Evolutionary conservation across 2,888 invertebrate species (phyloP).

Genomic region (Caenorhabditis japonica): DNA sequence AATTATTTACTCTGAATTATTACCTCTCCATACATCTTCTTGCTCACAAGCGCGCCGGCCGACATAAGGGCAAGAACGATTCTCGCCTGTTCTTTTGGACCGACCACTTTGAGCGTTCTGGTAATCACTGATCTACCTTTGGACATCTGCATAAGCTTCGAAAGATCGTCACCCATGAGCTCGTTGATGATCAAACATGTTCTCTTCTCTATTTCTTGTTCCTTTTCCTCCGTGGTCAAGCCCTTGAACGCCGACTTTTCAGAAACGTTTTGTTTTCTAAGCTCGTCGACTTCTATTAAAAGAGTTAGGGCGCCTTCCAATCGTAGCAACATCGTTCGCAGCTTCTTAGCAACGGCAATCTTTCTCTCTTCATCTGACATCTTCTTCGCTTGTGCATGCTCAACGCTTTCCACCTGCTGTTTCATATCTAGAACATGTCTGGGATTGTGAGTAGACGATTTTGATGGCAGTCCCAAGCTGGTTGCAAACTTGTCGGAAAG

Average conservation of each 20-base stretch:
- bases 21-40: slow-evolving; percentile 43
- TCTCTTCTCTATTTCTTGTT: slow-evolving; percentile 25
- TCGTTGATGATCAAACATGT: slow-evolving; percentile 44
- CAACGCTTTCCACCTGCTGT: slow-evolving; percentile 27
- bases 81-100: slow-evolving; percentile 42
- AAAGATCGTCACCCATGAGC: slow-evolving; percentile 53
- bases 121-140: slow-evolving; percentile 53
- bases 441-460: slow-evolving; percentile 62
- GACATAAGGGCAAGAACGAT: slow-evolving; percentile 37
- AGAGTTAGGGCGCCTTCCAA: slow-evolving; percentile 67
- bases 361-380: slow-evolving; percentile 43
- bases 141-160: slow-evolving; percentile 50
- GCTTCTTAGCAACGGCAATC: slow-evolving; percentile 57
- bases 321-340: slow-evolving; percentile 69
- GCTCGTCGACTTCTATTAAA: slow-evolving; percentile 68
- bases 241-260: slow-evolving; percentile 33
- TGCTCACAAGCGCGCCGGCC: slow-evolving; percentile 37
- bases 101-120: slow-evolving; percentile 41
- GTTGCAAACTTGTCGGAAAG: slow-evolving; percentile 53
- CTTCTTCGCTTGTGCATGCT: slow-evolving; percentile 22
- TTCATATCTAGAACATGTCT: slow-evolving; percentile 65
- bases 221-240: slow-evolving; percentile 42
- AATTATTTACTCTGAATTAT: neutral
- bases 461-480: slow-evolving; percentile 58
- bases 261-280: slow-evolving; percentile 1